Base-by-base conservation (phyloP, 1,140 invertebrate species). In the Ostrea denselamellosa region DNA sequence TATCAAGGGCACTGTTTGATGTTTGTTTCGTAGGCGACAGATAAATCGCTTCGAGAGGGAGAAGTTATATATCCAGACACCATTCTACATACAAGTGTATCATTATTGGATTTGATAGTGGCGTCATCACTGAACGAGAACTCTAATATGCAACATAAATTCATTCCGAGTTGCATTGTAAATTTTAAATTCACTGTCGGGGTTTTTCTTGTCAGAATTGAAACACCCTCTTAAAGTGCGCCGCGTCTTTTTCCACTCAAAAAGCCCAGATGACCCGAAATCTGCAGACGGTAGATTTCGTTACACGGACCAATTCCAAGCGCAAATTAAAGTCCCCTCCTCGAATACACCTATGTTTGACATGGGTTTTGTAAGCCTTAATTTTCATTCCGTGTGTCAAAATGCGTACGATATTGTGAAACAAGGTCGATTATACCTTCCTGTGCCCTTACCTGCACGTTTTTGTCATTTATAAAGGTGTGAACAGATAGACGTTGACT, bases 381-480 rank as follows among this genome's bases (percentile, higher is more conserved):
- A 77, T 77, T 77, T 77, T 77, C 68, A 77, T 34, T 77, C 68
- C 22, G 68, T 77, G 25, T 77, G 68, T 77, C 68, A 77, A 77
- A 77, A 28, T 44, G 34, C 14, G 28, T 77, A 34, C 28, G 68
- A 77, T 77, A 77, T 77, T 25, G 22, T 28, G 68, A 25, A 44
- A 77, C 68, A 77, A 77, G 68, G 28, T 34, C 68, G 68, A 77
- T 77, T 77, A 77, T 77, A 77, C 25, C 25, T 77, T 14, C 28
- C 14, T 77, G 28, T 77, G 25, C 28, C 25, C 17, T 34, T 77
- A 77, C 28, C 25, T 77, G 68, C 28, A 14, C 28, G 9, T 77
- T 77, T 77, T 34, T 77, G 25, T 28, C 68, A 77, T 25, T 77
- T 22, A 77, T 77, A 77, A 28, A 77, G 28, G 68, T 34, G 68